Evolutionary conservation across 2,888 invertebrate species (phyloP), one percentile per base, ranked within the genome.

Genomic region (Panzeria rudis): DNA sequence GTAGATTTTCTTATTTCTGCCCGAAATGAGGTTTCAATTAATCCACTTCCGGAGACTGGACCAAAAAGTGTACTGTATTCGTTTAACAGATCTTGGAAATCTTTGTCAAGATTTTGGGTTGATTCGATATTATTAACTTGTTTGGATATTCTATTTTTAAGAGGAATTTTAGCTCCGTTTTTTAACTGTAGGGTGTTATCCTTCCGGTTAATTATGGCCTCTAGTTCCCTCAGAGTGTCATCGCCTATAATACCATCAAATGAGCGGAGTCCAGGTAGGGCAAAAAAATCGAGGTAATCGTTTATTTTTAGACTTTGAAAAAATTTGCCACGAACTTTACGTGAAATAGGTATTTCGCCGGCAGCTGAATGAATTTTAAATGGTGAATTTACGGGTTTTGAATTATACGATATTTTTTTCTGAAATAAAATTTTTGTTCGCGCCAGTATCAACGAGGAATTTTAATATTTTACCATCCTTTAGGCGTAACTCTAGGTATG

Each of bases 1-100:
- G 82, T 86, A 0, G 56, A 71, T 2, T 84, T 86, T 61, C 38
- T 71, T 9, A 87, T 87, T 72, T 87, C 84, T 0, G 76, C 81
- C 6, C 71, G 71, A 15, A 86, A 72, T 2, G 13, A 44, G 0
- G 86, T 85, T 17, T 77, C 77, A n/a, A 85, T 71, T 0, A 64
- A 25, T 47, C 69, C 75, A 8, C 41, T 78, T n/a, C 76, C 66
- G 11, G 47, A 50, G 8, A 87, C 50, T 15, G 82, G 73, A 4
- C 62, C 78, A 54, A 84, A 85, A 3, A 79, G 9, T 3, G 41
- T 50, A 32, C 15, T 17, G 29, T 82, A 61, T 59, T 80, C 64
- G 2, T 54, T 35, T 8, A 86, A n/a, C 7, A 86, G 59, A 8
- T 47, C 29, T 23, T 83, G 54, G 0, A 68, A 17, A n/a, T 64